Conservation (phyloP, 1,140 invertebrate genomes). For the Zaprionus vittiger region DNA sequence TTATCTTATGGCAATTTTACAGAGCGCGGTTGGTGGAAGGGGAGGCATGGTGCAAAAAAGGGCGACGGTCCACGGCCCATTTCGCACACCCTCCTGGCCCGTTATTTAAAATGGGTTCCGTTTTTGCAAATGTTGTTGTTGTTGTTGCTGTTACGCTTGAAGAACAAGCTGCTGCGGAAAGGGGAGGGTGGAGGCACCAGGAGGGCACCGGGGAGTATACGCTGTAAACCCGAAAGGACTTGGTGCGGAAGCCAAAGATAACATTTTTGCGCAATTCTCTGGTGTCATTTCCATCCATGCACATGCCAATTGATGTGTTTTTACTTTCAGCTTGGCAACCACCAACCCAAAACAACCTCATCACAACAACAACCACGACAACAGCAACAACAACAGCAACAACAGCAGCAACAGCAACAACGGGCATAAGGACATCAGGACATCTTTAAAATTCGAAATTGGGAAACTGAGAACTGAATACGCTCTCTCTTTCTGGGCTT, state of each 20-base stretch:
- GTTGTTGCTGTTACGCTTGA: constrained; percentile 62
- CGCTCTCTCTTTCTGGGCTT: neutral
- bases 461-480: neutral
- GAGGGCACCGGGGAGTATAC: constrained; percentile 6
- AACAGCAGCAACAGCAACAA: constrained; percentile 19
- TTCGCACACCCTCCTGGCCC: constrained; percentile 67
- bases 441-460: neutral
- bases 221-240: constrained; percentile 71
- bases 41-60: neutral
- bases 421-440: constrained; percentile 10
- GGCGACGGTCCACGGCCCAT: constrained; percentile 58
- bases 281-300: constrained; percentile 82
- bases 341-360: constrained; percentile 34
- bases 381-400: constrained; percentile 15
- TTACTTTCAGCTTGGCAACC: constrained; percentile 71
- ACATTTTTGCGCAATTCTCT: constrained; percentile 82
- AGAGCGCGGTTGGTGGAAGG: constrained; percentile 24
- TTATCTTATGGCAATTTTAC: constrained; percentile 79
- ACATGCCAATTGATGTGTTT: constrained; percentile 83
- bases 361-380: constrained; percentile 16
- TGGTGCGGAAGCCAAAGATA: constrained; percentile 82
- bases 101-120: constrained; percentile 78
- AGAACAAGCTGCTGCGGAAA: constrained; percentile 19
- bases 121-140: constrained; percentile 49
- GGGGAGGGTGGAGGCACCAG: neutral